These are phyloP conservation scores for Mormyrus proboscirostris DNA, from an alignment of 2,797 vertebrate genomes.

Conservation along the genomic window DNA sequence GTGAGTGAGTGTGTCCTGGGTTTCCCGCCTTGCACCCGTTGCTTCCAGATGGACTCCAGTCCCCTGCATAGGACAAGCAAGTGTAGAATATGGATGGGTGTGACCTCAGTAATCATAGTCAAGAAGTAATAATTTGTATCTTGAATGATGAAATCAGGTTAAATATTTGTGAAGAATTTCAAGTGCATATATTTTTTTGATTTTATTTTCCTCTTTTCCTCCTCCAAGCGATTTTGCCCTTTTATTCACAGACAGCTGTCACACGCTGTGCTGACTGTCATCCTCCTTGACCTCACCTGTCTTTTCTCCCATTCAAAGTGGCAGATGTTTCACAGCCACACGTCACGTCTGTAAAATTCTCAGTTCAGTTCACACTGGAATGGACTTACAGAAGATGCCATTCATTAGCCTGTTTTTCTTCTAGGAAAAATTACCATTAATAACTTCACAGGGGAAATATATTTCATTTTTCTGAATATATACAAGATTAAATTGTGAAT, in stretches of 20 bases:
- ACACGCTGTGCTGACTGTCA: neutral
- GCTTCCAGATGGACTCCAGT: neutral
- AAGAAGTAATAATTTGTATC: neutral
- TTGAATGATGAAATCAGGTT: neutral
- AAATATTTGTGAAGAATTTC: neutral
- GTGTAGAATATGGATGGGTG: neutral
- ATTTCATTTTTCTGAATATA: neutral
- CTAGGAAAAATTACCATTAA: neutral
- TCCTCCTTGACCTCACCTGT: neutral
- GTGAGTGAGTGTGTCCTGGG: neutral
- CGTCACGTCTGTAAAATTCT: neutral
- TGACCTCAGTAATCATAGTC: neutral
- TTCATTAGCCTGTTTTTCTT: neutral
- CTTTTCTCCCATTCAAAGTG: neutral
- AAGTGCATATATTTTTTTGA: neutral
- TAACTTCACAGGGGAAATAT: neutral
- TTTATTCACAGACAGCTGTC: neutral
- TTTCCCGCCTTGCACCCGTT: neutral
- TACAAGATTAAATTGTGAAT: neutral
- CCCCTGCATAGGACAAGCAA: neutral
- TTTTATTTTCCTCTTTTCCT: neutral
- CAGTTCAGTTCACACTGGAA: constrained; percentile 3
- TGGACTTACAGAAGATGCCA: neutral
- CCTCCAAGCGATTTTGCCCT: neutral
- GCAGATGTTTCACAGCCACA: neutral